Evolutionary conservation across 1,140 invertebrate genomes (phyloP), one percentile per base, ranked within the genome.

Genomic region (Neodiprion lecontei): DNA sequence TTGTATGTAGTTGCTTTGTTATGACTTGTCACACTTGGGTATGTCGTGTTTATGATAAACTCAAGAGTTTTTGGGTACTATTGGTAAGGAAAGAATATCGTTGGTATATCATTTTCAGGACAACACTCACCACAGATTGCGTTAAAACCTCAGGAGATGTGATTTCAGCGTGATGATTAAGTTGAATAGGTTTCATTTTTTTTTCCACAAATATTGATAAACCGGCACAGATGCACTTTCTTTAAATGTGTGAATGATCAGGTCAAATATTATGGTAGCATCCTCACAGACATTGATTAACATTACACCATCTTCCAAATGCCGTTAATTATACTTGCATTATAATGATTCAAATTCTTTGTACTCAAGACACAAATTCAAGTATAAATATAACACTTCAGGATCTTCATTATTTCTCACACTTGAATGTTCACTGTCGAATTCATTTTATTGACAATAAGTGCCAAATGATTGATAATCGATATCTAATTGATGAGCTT

Each of bases 71-170:
- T 71, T 71, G 48, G 50, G 70, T 71, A 17, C 28, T 48, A 17
- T 17, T 69, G 23, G 68, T 48, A 69, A 40, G 48, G 68, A 69
- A 69, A 0, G 9, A 69, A 47, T 61, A 12, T 61, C 8, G 53
- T 61, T 61, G 53, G 53, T 7, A 61, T 61, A 14, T 61, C 70
- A 23, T 40, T n/a, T 71, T 71, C 17, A 49, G 68, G 68, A 71
- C 70, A 71, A 71, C 23, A 14, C 53, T 61, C 53, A 61, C 53
- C 9, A 17, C 53, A 74, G 75, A 73, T 73, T 69, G 67, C 69
- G 74, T n/a, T 67, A 21, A 61, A 61, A 85, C 87, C 87, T 88
- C 87, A 88, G 87, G 87, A 88, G 87, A 86, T 87, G 86, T 79
- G 86, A 88, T 87, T 82, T 82, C 77, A 69, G 40, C 21, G 53